phyloP scores from a whole-genome alignment of 2,797 vertebrate genomes.

The Myoxocephalus aenaeus region DNA sequence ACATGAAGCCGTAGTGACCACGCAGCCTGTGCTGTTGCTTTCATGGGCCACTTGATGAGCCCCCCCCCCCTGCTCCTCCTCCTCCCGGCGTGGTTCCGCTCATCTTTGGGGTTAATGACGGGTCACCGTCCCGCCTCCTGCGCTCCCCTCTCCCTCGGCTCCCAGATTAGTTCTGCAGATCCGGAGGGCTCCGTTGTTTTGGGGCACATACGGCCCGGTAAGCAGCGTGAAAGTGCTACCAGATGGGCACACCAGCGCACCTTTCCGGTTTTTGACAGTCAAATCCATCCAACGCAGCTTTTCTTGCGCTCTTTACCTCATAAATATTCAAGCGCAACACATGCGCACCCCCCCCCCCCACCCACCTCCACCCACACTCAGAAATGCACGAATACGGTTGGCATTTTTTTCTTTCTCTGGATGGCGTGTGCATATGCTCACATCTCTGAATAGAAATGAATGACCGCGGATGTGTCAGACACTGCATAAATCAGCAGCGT shows the following conservation, averaged over 20 bases:
- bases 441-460: constrained; percentile 63
- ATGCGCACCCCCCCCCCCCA: constrained; percentile 63
- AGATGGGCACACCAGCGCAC: constrained; percentile 81
- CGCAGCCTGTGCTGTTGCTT: constrained; percentile 22
- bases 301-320: constrained; percentile 65
- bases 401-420: constrained; percentile 35
- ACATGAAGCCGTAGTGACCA: constrained; percentile 28
- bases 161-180: constrained; percentile 80
- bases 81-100: constrained; percentile 67
- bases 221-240: constrained; percentile 82
- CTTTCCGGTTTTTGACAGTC: constrained; percentile 78
- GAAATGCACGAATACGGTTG: constrained; percentile 64
- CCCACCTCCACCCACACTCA: constrained; percentile 54
- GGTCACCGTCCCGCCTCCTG: constrained; percentile 77
- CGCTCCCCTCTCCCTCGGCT: constrained; percentile 54
- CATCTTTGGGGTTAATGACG: constrained; percentile 75
- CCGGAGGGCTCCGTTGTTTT: constrained; percentile 61
- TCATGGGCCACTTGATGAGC: constrained; percentile 52
- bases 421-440: constrained; percentile 57
- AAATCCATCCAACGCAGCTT: constrained; percentile 62
- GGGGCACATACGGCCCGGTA: constrained; percentile 73
- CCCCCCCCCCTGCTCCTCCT: constrained; percentile 27
- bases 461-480: constrained; percentile 53
- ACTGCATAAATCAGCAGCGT: constrained; percentile 69
- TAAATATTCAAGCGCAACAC: constrained; percentile 83